Evolutionary conservation across 2,113 vertebrate species (phyloP).

Genomic region (Brachypteracias leptosomus): DNA sequence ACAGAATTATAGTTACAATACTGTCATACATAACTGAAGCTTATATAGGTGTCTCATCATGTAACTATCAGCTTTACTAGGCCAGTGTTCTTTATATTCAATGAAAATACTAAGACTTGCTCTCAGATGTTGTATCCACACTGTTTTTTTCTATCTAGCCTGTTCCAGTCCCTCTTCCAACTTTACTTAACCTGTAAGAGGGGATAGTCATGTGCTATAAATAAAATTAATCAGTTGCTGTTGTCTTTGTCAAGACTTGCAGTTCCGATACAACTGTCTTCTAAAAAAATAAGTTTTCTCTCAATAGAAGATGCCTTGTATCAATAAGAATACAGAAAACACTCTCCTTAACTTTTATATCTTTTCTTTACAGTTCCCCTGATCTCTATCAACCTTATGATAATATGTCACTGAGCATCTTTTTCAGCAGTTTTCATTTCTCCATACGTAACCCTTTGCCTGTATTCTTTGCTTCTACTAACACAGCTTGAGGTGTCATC

Average conservation of each 20-base stretch:
- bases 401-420: not conserved
- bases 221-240: not conserved
- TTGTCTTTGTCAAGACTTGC: not conserved
- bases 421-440: not conserved
- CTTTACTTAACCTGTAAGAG: not conserved
- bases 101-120: not conserved
- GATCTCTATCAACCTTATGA: not conserved
- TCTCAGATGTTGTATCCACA: not conserved
- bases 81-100: not conserved
- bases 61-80: not conserved
- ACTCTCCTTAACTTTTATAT: not conserved
- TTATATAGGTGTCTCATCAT: not conserved
- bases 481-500: not conserved
- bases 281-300: not conserved
- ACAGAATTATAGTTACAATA: not conserved
- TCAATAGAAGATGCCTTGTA: not conserved
- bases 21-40: not conserved
- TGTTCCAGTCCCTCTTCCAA: not conserved
- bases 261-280: not conserved
- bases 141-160: not conserved
- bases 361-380: not conserved
- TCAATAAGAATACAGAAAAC: not conserved
- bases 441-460: not conserved
- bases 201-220: not conserved
- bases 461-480: not conserved